Evolutionary conservation across 2,113 vertebrate species (phyloP), one percentile per base, ranked within the genome.

Genomic region (Oreochromis tanganicae): DNA sequence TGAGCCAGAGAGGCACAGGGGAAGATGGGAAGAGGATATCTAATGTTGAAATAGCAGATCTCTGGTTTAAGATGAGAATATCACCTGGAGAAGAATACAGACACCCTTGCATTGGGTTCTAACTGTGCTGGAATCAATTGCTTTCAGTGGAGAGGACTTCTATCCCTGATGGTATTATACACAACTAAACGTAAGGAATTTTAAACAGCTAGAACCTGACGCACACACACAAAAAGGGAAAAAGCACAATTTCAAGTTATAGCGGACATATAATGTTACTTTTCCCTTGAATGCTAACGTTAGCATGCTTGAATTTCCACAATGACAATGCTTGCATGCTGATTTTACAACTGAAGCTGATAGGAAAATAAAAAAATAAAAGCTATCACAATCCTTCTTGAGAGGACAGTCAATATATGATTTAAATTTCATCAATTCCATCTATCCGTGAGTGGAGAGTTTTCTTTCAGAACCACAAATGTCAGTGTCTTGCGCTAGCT

Each of bases 1-100:
- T 14, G 32, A 88, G 81, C 32, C 29, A 85, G 71, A 32, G 80
- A 89, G 80, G 36, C 55, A 68, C 78, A 78, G 75, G 84, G 90
- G 83, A 84, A 52, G 54, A 55, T 4, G 34, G 9, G 34, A 27
- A 83, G 75, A 80, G 80, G 80, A 82, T 82, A 73, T 90, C 17
- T 87, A 56, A 87, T 78, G 85, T 48, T 83, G 71, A 86, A 89
- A 89, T 85, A 83, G 55, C 80, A 85, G 73, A 88, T 86, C 17
- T 84, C 36, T 24, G 36, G 80, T 82, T 84, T 61, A 75, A 88
- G 82, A 85, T 75, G 61, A 24, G 59, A 88, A 73, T 75, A 88
- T 82, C 57, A 89, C 87, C 78, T 46, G 57, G 85, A 82, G 89
- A 91, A 73, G 50, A 73, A 17, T 50, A 75, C 7, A 56, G 24